Evolutionary conservation across 2,113 vertebrate species (phyloP).

Genomic region (Oncorhynchus clarkii): DNA sequence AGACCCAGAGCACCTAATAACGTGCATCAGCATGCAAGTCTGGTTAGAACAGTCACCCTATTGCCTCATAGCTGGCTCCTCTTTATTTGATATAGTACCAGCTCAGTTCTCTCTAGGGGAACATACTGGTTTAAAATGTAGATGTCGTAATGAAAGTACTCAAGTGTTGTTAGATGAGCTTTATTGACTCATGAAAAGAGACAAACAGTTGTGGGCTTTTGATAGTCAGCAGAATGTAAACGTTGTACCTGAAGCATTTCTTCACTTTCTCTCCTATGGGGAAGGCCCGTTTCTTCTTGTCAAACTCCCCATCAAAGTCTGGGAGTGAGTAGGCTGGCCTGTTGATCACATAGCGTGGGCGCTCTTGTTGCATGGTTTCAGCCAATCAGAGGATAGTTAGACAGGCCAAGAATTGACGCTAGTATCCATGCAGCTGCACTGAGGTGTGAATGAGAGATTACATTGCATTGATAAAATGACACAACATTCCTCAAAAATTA

Average conservation of each 20-base stretch:
- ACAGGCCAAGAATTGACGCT: not conserved
- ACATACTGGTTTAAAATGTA: not conserved
- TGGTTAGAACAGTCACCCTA: not conserved
- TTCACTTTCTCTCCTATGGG: slow-evolving; percentile 81
- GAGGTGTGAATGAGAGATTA: not conserved
- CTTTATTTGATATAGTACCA: not conserved
- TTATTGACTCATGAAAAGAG: not conserved
- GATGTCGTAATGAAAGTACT: too few species aligned
- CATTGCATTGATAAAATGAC: too few species aligned
- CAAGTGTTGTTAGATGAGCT: not conserved
- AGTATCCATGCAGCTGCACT: slow-evolving; percentile 7
- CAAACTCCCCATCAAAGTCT: slow-evolving; percentile 85
- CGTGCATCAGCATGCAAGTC: not conserved
- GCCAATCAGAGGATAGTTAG: not conserved
- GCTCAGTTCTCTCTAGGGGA: not conserved
- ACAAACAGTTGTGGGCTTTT: too few species aligned
- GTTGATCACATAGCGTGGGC: slow-evolving; percentile 81
- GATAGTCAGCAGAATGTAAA: not conserved
- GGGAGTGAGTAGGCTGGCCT: slow-evolving; percentile 79
- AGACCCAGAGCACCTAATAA: slow-evolving; percentile 77
- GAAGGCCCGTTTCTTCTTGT: slow-evolving; percentile 84
- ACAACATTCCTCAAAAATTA: not conserved
- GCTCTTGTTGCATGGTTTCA: slow-evolving; percentile 49
- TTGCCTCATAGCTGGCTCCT: not conserved
- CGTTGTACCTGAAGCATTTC: slow-evolving; percentile 82